Conservation (phyloP, 2,797 vertebrate genomes). For the Trematomus bernacchii region DNA sequence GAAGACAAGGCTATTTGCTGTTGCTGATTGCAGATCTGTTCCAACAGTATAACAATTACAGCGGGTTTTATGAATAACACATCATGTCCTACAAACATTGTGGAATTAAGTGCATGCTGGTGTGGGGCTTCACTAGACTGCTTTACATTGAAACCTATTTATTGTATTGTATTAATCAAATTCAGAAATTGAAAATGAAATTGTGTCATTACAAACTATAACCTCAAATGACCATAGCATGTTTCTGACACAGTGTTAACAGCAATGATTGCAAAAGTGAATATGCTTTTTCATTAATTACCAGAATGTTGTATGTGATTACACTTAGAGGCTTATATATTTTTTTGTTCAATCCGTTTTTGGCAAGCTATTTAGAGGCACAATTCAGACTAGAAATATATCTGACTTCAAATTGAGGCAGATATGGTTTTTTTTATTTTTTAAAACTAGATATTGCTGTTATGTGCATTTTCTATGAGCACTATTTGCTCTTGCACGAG, state of each 20-base stretch:
- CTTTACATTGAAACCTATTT: background rate
- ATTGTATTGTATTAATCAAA: background rate
- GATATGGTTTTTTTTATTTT: background rate
- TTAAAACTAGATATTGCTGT: constrained; percentile 7
- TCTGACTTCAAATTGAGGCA: constrained; percentile 9
- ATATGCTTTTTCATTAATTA: background rate
- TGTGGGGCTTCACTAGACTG: background rate
- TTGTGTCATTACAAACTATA: background rate
- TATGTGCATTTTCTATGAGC: constrained; percentile 38
- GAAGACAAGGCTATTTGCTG: background rate
- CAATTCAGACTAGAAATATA: constrained; percentile 15
- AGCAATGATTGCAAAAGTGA: background rate
- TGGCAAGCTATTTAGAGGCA: constrained; percentile 21
- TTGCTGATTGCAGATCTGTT: constrained; percentile 13
- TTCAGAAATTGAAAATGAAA: too few species aligned
- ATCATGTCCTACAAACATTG: constrained; percentile 3
- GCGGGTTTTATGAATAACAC: background rate
- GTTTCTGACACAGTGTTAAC: background rate
- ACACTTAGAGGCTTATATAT: background rate
- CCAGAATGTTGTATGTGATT: background rate
- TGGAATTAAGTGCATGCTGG: constrained; percentile 2
- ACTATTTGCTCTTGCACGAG: constrained; percentile 30
- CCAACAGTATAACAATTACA: background rate
- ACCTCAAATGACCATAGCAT: background rate
- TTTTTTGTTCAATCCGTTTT: background rate